These are phyloP conservation scores for Troilus luridus DNA, from an alignment of 2,888 invertebrate species.

Conservation along the genomic window DNA sequence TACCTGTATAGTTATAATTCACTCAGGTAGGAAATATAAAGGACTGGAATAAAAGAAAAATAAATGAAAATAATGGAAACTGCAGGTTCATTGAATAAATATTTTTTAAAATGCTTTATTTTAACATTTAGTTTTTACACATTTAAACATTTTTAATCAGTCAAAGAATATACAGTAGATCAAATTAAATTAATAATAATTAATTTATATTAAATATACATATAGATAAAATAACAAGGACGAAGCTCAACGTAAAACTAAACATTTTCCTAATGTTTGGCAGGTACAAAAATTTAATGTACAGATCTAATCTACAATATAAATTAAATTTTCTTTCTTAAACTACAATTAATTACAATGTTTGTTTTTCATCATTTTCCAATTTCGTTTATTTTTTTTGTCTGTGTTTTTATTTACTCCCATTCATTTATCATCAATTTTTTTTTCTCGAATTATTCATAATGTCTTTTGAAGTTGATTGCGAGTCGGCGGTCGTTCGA, in stretches of 20 bases:
- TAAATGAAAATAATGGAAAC: constrained; percentile 6
- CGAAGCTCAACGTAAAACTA: constrained; percentile 59
- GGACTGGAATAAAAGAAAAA: neutral
- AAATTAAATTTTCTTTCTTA: constrained; percentile 53
- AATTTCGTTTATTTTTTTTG: neutral
- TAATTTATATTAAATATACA: constrained; percentile 48
- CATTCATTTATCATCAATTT: constrained; percentile 20
- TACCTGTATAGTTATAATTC: neutral
- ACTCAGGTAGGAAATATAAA: neutral
- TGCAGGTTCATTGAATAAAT: constrained; percentile 48
- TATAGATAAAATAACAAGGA: constrained; percentile 54
- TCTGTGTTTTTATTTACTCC: constrained; percentile 2
- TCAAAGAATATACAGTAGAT: constrained; percentile 59
- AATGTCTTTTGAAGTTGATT: constrained; percentile 37
- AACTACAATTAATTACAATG: constrained; percentile 46
- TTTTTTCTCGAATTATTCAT: constrained; percentile 16
- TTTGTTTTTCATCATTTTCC: constrained; percentile 26
- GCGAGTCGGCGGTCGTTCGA: constrained; percentile 48
- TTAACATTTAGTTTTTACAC: constrained; percentile 58
- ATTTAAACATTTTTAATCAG: constrained; percentile 57
- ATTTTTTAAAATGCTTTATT: constrained; percentile 59
- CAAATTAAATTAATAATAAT: constrained; percentile 56
- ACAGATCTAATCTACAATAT: constrained; percentile 56
- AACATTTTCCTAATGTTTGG: constrained; percentile 49
- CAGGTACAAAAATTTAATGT: constrained; percentile 60